phyloP scores from a whole-genome alignment of 2,113 vertebrate genomes.

The Ochotona princeps region DNA sequence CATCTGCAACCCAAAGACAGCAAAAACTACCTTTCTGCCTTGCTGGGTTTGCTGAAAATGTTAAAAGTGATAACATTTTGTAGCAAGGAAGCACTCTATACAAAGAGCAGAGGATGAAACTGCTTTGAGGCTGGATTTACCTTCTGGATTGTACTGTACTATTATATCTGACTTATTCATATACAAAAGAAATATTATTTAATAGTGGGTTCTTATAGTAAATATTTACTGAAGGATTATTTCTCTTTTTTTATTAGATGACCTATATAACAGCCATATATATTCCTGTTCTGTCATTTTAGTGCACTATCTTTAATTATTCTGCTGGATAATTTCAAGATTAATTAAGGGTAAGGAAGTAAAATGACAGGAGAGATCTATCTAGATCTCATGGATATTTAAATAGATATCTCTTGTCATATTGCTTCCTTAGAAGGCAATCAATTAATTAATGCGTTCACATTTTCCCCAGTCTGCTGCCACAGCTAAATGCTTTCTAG shows the following conservation, averaged over 20 bases:
- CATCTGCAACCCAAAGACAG: neutral
- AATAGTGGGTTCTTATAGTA: slow-evolving; percentile 6
- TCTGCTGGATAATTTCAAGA: slow-evolving; percentile 24
- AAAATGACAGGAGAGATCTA: neutral
- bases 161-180: slow-evolving; percentile 32
- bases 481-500: neutral
- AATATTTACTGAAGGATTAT: slow-evolving; percentile 22
- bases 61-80: slow-evolving; percentile 5
- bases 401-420: neutral
- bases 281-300: neutral
- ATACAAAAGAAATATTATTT: neutral
- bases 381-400: neutral
- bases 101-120: neutral
- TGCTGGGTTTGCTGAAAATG: neutral
- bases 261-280: neutral
- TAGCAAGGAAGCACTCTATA: neutral
- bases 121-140: neutral
- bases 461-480: neutral
- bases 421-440: slow-evolving; percentile 34
- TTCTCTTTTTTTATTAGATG: neutral
- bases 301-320: neutral
- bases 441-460: neutral
- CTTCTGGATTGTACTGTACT: neutral
- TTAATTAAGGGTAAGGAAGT: neutral
- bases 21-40: slow-evolving; percentile 12